Conservation (phyloP, 2,113 vertebrate species). For the Dromiciops gliroides region DNA sequence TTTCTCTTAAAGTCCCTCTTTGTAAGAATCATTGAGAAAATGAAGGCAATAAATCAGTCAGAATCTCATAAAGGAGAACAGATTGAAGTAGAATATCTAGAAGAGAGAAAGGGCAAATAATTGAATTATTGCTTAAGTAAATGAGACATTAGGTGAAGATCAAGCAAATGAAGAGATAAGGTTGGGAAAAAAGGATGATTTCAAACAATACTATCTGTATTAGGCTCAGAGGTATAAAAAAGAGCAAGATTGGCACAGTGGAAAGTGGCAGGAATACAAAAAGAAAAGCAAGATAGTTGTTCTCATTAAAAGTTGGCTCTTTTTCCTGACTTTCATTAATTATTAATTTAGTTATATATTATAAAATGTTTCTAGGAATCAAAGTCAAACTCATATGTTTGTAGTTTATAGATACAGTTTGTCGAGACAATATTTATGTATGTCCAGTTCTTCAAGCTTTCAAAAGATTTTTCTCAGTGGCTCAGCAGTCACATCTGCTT, state of each 20-base stretch:
- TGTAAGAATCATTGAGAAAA: neutral
- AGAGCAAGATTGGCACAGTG: too few species aligned
- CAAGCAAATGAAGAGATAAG: neutral
- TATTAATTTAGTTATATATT: neutral
- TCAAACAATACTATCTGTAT: neutral
- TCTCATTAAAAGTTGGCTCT: neutral
- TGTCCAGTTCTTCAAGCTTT: neutral
- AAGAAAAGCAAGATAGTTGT: too few species aligned
- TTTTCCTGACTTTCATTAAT: neutral
- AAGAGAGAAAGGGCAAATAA: neutral
- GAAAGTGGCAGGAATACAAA: too few species aligned
- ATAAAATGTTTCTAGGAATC: neutral
- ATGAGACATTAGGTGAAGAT: neutral
- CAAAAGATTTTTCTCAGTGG: neutral
- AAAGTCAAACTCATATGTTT: neutral
- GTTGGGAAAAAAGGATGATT: neutral
- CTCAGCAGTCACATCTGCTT: neutral
- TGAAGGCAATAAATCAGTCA: neutral
- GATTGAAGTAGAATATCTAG: neutral
- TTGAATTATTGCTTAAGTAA: neutral
- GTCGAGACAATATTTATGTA: neutral
- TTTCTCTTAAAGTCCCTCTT: neutral
- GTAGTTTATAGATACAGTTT: neutral
- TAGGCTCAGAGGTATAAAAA: neutral
- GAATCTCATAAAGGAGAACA: neutral